Percentiles rank a stretch among this genome's conserved stretches.
These are phyloP conservation scores for Agrilus planipennis DNA, from an alignment of 1,140 invertebrate species.

Conservation along the genomic window DNA sequence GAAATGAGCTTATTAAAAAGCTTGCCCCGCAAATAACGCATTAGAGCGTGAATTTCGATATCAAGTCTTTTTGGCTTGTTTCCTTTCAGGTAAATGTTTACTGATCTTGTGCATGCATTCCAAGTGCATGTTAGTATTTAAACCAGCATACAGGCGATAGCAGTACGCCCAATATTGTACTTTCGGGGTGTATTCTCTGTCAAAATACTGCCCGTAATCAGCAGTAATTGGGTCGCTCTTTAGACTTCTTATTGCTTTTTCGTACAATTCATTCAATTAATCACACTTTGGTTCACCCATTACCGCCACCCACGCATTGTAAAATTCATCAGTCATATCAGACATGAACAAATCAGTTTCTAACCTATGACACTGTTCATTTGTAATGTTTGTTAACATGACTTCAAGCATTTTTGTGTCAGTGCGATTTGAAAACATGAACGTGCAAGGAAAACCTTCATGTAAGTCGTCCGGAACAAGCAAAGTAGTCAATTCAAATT, in stretches of 20 bases:
- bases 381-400: not conserved
- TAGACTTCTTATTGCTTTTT: not conserved
- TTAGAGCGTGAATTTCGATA: constrained; percentile 9
- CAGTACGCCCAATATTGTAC: constrained; percentile 15
- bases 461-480: not conserved
- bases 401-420: not conserved
- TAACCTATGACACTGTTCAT: not conserved
- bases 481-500: constrained; percentile 2
- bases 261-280: too few species aligned
- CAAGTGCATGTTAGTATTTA: constrained; percentile 16
- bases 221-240: not conserved
- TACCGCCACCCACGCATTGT: not conserved
- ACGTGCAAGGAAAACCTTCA: not conserved
- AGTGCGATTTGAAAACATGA: constrained; percentile 1
- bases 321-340: not conserved
- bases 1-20: constrained; percentile 11
- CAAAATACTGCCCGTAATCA: constrained; percentile 10
- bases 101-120: constrained; percentile 13
- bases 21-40: constrained; percentile 13
- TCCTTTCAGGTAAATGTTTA: constrained; percentile 12
- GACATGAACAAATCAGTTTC: constrained; percentile 2
- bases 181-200: constrained; percentile 5
- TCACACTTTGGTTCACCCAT: not conserved
- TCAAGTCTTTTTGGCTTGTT: constrained; percentile 15
- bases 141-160: constrained; percentile 4